Conservation (phyloP, 2,113 vertebrate genomes). For the Tiliqua scincoides region DNA sequence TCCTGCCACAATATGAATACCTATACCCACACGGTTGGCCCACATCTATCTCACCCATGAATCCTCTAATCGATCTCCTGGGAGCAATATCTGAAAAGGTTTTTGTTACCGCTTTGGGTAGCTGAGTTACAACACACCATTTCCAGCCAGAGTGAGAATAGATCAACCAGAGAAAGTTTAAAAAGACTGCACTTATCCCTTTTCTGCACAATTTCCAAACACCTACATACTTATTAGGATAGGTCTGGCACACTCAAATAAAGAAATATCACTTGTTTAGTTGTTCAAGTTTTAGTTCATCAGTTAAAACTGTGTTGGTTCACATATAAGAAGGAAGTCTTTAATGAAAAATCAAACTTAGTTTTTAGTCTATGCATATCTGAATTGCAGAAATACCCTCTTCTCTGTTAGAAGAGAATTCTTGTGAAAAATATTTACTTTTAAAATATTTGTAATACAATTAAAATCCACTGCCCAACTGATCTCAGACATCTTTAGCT, state of each 20-base stretch:
- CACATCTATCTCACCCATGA: not conserved
- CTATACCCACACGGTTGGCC: not conserved
- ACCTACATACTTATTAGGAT: not conserved
- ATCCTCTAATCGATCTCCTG: not conserved
- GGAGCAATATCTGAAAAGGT: not conserved
- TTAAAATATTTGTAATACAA: no score
- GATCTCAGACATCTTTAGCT: no score
- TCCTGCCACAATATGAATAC: not conserved
- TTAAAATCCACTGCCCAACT: no score
- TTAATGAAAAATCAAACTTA: not conserved
- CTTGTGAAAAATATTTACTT: not conserved
- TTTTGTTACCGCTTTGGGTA: not conserved
- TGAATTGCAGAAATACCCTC: no score
- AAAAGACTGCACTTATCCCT: not conserved
- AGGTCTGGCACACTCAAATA: not conserved
- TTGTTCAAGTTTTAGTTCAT: not conserved
- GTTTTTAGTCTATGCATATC: not conserved
- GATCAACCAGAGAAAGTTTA: not conserved
- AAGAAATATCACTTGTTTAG: not conserved
- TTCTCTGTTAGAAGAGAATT: not conserved
- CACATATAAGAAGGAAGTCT: not conserved
- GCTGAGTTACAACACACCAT: fast-evolving
- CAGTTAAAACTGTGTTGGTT: not conserved
- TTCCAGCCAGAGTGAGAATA: conserved; percentile 8
- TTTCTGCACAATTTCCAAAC: not conserved